These are phyloP conservation scores for Craseonycteris thonglongyai DNA, from an alignment of 2,113 vertebrate species.

Conservation along the genomic window DNA sequence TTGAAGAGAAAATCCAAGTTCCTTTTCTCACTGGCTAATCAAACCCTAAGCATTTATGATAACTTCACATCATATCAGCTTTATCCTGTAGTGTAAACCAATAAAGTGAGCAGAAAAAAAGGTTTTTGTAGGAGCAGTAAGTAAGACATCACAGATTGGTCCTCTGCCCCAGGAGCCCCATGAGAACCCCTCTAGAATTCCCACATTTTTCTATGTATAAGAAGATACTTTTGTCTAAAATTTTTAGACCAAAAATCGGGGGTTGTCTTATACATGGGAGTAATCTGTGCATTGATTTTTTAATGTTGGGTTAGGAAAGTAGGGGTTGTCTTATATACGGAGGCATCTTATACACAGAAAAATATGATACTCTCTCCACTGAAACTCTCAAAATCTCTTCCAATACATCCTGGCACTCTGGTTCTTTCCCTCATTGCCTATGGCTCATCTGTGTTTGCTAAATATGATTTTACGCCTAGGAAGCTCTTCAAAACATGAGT, in stretches of 20 bases:
- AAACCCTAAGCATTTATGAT: neutral
- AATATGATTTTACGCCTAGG: constrained; percentile 33
- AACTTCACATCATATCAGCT: neutral
- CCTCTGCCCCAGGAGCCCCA: neutral
- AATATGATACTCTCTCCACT: neutral
- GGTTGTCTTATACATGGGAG: no score
- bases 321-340: no score
- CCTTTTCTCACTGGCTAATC: neutral
- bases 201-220: no score
- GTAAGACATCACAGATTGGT: neutral
- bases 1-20: neutral
- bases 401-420: neutral
- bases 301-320: no score
- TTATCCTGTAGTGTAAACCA: neutral
- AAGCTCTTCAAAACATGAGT: constrained; percentile 46
- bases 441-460: constrained; percentile 41
- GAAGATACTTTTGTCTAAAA: no score
- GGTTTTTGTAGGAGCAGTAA: neutral
- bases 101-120: neutral
- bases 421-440: neutral
- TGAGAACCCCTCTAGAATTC: neutral
- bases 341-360: no score
- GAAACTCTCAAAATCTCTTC: neutral
- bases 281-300: no score
- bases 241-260: no score